Conservation (phyloP, 1,140 invertebrate species). For the Holotrichia oblita region DNA sequence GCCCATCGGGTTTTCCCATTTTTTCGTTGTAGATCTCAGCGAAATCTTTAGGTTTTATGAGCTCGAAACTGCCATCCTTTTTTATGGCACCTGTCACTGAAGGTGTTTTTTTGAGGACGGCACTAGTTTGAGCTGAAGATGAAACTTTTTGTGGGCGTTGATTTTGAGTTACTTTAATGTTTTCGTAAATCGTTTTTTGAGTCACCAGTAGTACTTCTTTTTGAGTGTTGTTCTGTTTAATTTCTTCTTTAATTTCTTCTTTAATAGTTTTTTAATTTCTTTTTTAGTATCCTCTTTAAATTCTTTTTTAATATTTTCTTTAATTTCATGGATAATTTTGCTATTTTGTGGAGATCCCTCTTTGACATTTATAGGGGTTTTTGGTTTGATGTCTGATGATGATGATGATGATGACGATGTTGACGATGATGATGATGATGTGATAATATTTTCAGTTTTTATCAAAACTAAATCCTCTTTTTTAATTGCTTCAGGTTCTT, state of each 20-base stretch:
- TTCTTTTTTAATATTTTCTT: no score
- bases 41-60: constrained; percentile 59
- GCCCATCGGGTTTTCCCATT: constrained; percentile 48
- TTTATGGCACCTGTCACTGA: constrained; percentile 46
- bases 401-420: no score
- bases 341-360: not conserved
- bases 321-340: not conserved
- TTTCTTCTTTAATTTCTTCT: not conserved
- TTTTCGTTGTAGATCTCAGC: constrained; percentile 58
- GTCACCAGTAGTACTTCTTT: constrained; percentile 50
- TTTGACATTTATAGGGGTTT: not conserved
- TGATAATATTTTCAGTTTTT: not conserved
- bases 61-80: constrained; percentile 52
- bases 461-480: not conserved
- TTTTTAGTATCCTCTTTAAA: no score
- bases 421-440: no score
- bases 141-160: constrained; percentile 57
- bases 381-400: not conserved
- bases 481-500: not conserved
- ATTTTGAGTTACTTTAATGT: constrained; percentile 57
- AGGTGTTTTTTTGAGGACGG: constrained; percentile 48
- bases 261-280: no score
- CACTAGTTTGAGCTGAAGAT: constrained; percentile 54
- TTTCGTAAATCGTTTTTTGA: constrained; percentile 57
- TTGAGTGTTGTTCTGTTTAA: constrained; percentile 42